Evolutionary conservation across 2,888 invertebrate genomes (phyloP).

Genomic region (Drosophila colorata): DNA sequence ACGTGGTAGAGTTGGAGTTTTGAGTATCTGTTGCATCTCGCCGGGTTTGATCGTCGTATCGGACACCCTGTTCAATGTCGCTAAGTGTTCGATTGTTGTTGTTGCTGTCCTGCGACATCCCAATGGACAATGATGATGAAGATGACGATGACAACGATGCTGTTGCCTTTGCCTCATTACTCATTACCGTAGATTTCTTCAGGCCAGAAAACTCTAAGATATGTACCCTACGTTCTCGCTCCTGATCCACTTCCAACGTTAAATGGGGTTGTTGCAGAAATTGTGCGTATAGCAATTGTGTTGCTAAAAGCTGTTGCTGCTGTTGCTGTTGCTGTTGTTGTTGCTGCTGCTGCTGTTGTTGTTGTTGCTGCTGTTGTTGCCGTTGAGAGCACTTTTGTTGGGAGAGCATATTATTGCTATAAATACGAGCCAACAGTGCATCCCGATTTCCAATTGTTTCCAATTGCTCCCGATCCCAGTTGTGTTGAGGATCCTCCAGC

Average conservation of each 20-base stretch:
- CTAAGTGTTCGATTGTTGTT: constrained; percentile 49
- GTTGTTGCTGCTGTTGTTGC: constrained; percentile 26
- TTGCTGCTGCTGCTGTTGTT: constrained; percentile 27
- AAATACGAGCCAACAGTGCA: constrained; percentile 43
- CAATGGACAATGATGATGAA: constrained; percentile 10
- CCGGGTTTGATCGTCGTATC: constrained; percentile 14
- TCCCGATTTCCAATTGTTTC: constrained; percentile 14
- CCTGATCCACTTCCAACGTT: constrained; percentile 13
- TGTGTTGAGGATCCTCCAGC: constrained; percentile 29
- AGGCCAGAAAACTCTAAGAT: constrained; percentile 40
- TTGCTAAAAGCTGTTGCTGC: constrained; percentile 58
- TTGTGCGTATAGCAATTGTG: constrained; percentile 79
- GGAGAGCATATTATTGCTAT: constrained; percentile 41
- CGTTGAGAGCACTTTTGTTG: constrained; percentile 33
- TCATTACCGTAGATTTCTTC: constrained; percentile 14
- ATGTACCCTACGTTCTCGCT: constrained; percentile 24
- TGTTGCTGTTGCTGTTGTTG: constrained; percentile 62
- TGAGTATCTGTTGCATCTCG: not conserved
- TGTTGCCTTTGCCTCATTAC: not conserved
- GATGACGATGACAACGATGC: not conserved
- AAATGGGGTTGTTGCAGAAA: constrained; percentile 58
- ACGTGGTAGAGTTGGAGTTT: not conserved
- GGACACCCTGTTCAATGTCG: constrained; percentile 24
- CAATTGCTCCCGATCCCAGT: constrained; percentile 24
- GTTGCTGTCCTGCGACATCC: constrained; percentile 45